Conservation (phyloP, 2,888 invertebrate species). For the Dynastes maya region DNA sequence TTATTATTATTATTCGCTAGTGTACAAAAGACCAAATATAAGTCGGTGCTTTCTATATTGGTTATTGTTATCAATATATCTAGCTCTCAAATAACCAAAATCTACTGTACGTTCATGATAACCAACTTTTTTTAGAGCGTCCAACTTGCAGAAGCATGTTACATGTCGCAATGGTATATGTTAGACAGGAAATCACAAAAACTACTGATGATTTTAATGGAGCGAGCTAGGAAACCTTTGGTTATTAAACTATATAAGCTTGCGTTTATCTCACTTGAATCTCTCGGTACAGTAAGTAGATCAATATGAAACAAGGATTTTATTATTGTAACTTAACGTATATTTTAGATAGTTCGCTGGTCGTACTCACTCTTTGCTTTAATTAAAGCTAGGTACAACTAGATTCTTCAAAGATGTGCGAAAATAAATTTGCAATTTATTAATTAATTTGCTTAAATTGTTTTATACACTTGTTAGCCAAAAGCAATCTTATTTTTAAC, state of each 20-base stretch:
- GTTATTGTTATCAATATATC: no score
- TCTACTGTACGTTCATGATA: no score
- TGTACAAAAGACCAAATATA: no score
- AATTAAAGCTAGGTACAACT: conserved; percentile 28
- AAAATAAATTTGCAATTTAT: neutral
- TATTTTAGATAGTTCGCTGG: conserved; percentile 36
- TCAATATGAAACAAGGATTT: neutral
- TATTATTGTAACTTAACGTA: no score
- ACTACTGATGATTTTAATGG: conserved; percentile 15
- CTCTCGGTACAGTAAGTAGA: conserved; percentile 32
- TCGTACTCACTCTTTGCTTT: conserved; percentile 38
- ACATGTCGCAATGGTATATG: conserved; percentile 38
- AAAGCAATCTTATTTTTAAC: no score
- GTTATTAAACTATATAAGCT: neutral
- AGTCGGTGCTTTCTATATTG: no score
- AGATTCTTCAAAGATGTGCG: neutral
- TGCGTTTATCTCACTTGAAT: neutral
- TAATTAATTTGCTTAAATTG: neutral
- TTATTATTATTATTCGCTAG: no score
- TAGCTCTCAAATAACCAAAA: no score
- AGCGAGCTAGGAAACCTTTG: neutral
- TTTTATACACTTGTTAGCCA: neutral
- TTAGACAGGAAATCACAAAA: conserved; percentile 23
- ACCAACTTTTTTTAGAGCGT: conserved; percentile 5
- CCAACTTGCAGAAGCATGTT: conserved; percentile 38